phyloP scores from a whole-genome alignment of 2,113 vertebrate species.

The Tyto alba region DNA sequence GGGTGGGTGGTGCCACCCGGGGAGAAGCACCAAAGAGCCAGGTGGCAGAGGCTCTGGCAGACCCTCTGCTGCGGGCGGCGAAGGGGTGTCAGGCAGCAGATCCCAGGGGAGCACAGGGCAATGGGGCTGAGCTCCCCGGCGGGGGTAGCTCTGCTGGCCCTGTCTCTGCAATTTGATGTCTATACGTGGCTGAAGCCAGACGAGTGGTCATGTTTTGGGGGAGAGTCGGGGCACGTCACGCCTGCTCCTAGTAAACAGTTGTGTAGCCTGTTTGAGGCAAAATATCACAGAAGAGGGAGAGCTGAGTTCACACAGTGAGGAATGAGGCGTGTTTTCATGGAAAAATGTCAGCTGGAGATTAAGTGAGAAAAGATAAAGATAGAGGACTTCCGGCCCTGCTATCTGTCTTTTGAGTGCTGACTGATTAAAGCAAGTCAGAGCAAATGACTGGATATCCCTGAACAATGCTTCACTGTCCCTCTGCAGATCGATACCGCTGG shows the following conservation, averaged over 20 bases:
- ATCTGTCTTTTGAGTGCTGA: background rate
- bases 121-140: rapidly evolving
- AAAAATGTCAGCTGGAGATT: background rate
- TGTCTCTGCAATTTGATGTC: rapidly evolving
- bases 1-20: background rate
- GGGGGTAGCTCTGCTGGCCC: background rate
- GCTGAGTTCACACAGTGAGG: background rate
- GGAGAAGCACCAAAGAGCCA: background rate
- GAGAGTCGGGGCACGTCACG: background rate
- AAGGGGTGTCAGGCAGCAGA: background rate
- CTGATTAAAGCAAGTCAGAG: background rate
- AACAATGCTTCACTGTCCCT: background rate
- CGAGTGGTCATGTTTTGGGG: rapidly evolving
- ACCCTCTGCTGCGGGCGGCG: background rate
- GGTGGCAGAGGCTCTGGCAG: background rate
- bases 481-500: background rate
- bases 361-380: background rate
- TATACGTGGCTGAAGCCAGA: background rate
- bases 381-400: background rate
- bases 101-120: background rate
- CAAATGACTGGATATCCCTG: background rate
- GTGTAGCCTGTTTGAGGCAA: background rate
- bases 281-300: background rate
- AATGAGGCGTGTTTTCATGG: background rate
- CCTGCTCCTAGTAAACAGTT: background rate